Evolutionary conservation across 1,140 invertebrate genomes (phyloP), one percentile per base, ranked within the genome.

Genomic region (Anastrepha ludens): DNA sequence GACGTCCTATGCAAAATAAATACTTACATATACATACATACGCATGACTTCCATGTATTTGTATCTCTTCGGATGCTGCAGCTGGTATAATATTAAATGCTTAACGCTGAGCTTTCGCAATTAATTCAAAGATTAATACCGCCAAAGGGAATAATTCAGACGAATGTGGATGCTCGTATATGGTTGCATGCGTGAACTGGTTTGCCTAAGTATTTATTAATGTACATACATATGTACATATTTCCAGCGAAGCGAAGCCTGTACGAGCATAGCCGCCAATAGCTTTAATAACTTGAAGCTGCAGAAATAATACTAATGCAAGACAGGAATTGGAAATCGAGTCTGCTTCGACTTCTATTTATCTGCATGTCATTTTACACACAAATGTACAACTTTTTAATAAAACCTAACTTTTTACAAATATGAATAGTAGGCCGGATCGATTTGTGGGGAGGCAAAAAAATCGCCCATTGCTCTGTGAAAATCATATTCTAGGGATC

Each of bases 121-220:
- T 91, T 91, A 91, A 91, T 91, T 89, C 91, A 89, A 90, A 91
- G 91, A 91, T 91, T 91, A 91, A 91, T 91, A 91, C 91, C 85
- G 90, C 91, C 91, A 89, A 88, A 88, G 91, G 90, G 90, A 91
- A 89, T 86, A 62, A 86, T 86, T 86, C 85, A 29, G 11, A 11
- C 59, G n/a, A 3, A 62, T 39, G 74, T 55, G 44, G 41, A 55
- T 81, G 3, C 17, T 3, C 11, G 50, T 55, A 55, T 55, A 11
- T 11, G 50, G 6, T 11, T 55, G 50, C 50, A 11, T 55, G 50
- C 11, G 50, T 55, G 50, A 29, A 67, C 65, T 62, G 60, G 8
- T 20, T 1, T 65, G 64, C 17, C 29, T 29, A 29, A 29, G 29
- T 29, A 29, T 29, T 29, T 29, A 29, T 29, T 29, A 29, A 29